Evolutionary conservation across 2,888 invertebrate species (phyloP).

Genomic region (Netelia melanura): DNA sequence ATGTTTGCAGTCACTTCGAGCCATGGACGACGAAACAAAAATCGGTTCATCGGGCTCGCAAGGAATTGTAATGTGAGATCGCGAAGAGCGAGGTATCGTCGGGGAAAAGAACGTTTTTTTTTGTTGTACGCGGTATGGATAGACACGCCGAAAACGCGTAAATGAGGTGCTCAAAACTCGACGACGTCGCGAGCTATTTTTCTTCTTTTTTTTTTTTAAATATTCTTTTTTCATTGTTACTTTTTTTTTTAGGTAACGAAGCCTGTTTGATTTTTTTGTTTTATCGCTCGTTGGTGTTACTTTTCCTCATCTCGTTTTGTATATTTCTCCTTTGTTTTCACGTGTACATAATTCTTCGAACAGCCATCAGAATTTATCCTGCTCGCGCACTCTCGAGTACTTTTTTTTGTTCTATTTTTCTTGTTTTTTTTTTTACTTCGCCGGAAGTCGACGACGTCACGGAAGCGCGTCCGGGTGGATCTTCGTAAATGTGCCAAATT

Average conservation of each 20-base stretch:
- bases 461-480: conserved; percentile 33
- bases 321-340: conserved; percentile 33
- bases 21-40: too few relatives aligned
- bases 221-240: conserved; percentile 40
- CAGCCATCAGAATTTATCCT: conserved; percentile 46
- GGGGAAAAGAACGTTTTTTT: conserved; percentile 27
- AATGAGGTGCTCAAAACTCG: conserved; percentile 64
- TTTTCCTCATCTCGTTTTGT: conserved; percentile 31
- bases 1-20: too few relatives aligned
- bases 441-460: conserved; percentile 28
- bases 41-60: neutral
- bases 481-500: conserved; percentile 78
- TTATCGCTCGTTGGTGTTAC: conserved; percentile 57
- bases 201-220: conserved; percentile 32
- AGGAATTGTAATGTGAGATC: conserved; percentile 16
- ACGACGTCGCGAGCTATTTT: conserved; percentile 58
- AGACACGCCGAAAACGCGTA: conserved; percentile 48
- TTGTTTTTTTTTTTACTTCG: conserved; percentile 40
- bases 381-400: conserved; percentile 57
- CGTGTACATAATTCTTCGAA: conserved; percentile 47
- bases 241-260: conserved; percentile 29
- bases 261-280: conserved; percentile 41
- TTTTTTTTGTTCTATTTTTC: conserved; percentile 35
- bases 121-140: conserved; percentile 31
- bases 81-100: conserved; percentile 19